Evolutionary conservation across 2,888 invertebrate species (phyloP), one percentile per base, ranked within the genome.

Genomic region (Baronia brevicornis): DNA sequence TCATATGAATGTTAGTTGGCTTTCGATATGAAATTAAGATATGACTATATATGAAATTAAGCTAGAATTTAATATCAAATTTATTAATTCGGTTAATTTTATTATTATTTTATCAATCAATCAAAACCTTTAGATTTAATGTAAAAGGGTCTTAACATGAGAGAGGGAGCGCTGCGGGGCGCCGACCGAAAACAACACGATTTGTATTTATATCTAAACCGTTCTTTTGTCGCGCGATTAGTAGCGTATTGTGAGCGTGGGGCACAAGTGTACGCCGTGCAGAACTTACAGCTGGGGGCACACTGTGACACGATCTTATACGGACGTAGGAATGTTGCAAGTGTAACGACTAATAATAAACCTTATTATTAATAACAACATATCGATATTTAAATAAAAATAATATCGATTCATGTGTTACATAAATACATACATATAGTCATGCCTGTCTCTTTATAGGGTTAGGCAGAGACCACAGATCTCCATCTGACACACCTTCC

Each of bases 151-250:
- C 40, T 27, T 42, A 32, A 46, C 20, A 36, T 27, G n/a, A 31
- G 33, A 24, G 44, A 54, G 55, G 49, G 49, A 39, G 47, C 48
- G 39, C 51, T 40, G 45, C 61, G 45, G 71, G 73, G 69, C 55
- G 56, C 60, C 59, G 46, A 69, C 71, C 77, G 73, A 80, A 75
- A 80, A 82, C 84, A 79, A 80, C 84, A 70, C 78, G 80, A 77
- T 78, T 71, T 79, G 78, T 79, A 78, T 79, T 80, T 75, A 75
- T 78, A 72, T 63, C 74, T 71, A 74, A 80, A 77, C 73, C 77
- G 63, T 67, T 54, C 71, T 65, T 69, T 84, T 80, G 80, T 84
- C 61, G 61, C 51, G 69, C 80, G 80, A 84, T 84, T 82, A 82
- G 75, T 55, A 57, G 60, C 60, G 70, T 61, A 71, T 72, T 79